Base-by-base conservation (phyloP, 2,888 invertebrate species). In the Sinhomidia bicolor region DNA sequence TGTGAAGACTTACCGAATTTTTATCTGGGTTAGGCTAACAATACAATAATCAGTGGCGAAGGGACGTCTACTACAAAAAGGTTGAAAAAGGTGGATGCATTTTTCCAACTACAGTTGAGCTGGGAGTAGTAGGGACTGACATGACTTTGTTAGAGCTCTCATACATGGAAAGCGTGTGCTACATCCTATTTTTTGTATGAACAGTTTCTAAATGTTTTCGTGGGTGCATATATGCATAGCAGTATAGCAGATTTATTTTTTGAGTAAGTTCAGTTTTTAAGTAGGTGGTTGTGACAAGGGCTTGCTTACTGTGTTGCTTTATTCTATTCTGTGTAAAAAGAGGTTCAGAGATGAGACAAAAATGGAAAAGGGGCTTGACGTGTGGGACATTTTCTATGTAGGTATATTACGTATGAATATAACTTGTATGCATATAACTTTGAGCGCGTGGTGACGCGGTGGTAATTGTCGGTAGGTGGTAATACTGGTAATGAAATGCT, bases 361-460 rank as follows among this genome's bases (percentile, higher is more conserved):
- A 80, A 81, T 86, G 86, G 86, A 85, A 60, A 85, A 68, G 36
- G 47, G 41, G 71, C 17, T 86, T 86, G 79, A 65, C 85, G 65
- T 85, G 85, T 85, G 85, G 60, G 85, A 78, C 62, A 85, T 65
- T 68, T 65, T 84, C 17, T 17, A 32, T 10, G 60, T 20, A n/a
- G 29, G 14, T 36, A 47, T 47, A 7, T 1, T 47, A 36, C 36
- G 36, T 36, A 36, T 9, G n/a, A n/a, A n/a, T n/a, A n/a, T n/a
- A n/a, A n/a, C n/a, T n/a, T n/a, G n/a, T n/a, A n/a, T 36, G 4
- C 9, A 9, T 82, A 32, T 60, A 65, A 80, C 17, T 17, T 9
- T 17, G 20, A 36, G 82, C 44, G 68, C 29, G 82, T 82, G 82
- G 68, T 47, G 36, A 7, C n/a, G n/a, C n/a, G 29, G 20, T 44